Evolutionary conservation across 2,797 vertebrate species (phyloP).

Genomic region (Ibycter americanus): DNA sequence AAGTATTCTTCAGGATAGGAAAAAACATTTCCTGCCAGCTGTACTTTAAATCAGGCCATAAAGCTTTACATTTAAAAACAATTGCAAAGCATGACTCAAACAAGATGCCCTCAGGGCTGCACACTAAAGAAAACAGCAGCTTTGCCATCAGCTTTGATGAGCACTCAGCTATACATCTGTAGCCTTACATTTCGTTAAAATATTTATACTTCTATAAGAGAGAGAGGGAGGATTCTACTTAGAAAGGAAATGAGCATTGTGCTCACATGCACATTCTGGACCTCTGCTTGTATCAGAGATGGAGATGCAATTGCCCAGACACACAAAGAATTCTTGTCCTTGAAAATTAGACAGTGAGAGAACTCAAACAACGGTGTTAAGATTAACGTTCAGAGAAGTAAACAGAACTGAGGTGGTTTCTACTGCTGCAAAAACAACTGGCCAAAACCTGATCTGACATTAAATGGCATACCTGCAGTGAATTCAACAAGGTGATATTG

Average conservation of each 20-base stretch:
- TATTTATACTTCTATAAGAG: background rate
- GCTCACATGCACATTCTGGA: background rate
- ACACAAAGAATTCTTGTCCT: background rate
- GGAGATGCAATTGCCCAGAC: background rate
- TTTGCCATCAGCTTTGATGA: background rate
- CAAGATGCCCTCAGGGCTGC: background rate
- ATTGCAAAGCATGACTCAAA: background rate
- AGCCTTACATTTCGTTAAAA: background rate
- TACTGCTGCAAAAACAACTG: background rate
- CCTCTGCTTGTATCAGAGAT: background rate
- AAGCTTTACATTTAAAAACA: conserved; percentile 26
- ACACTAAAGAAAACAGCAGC: background rate
- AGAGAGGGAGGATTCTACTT: background rate
- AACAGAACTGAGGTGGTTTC: background rate
- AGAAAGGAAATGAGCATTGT: background rate
- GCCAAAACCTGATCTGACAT: background rate
- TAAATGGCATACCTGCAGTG: background rate
- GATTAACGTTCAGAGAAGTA: background rate
- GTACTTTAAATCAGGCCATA: conserved; percentile 15
- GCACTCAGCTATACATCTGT: background rate
- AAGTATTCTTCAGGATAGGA: background rate
- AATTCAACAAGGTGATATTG: background rate
- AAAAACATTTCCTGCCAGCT: conserved; percentile 17
- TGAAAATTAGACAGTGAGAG: background rate
- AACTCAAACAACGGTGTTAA: background rate